Conservation (phyloP, 2,888 invertebrate species). For the Actias luna region DNA sequence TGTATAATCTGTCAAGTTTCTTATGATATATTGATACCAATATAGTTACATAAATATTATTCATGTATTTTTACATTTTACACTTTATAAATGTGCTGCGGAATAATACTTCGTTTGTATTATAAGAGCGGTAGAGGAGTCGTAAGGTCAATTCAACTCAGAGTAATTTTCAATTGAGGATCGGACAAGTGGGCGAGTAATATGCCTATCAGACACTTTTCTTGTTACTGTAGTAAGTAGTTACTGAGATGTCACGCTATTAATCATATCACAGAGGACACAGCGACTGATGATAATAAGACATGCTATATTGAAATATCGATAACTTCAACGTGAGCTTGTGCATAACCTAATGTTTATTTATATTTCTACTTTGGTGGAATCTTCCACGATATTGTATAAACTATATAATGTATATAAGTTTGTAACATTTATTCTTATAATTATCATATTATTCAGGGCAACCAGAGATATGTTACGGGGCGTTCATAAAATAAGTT, state of each 20-base stretch:
- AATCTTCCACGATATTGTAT: neutral
- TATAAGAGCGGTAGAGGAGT: slow-evolving; percentile 36
- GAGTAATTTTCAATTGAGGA: slow-evolving; percentile 69
- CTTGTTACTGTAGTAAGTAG: slow-evolving; percentile 47
- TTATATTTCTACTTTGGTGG: neutral
- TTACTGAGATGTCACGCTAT: slow-evolving; percentile 53
- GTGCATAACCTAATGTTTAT: neutral
- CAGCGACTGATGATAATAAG: neutral
- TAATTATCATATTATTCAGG: neutral
- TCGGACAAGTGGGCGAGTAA: slow-evolving; percentile 62
- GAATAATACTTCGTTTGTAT: neutral
- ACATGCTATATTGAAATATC: neutral
- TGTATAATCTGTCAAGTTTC: neutral
- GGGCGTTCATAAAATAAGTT: no score
- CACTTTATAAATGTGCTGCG: neutral
- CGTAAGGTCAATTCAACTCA: slow-evolving; percentile 64
- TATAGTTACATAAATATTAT: neutral
- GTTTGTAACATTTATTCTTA: neutral
- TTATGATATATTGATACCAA: neutral
- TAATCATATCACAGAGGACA: slow-evolving; percentile 20
- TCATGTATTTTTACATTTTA: neutral
- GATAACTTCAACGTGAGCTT: neutral
- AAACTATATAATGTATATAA: neutral
- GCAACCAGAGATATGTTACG: neutral
- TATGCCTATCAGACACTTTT: slow-evolving; percentile 49